Conservation (phyloP, 2,888 invertebrate species). For the Campoplex nolae region DNA sequence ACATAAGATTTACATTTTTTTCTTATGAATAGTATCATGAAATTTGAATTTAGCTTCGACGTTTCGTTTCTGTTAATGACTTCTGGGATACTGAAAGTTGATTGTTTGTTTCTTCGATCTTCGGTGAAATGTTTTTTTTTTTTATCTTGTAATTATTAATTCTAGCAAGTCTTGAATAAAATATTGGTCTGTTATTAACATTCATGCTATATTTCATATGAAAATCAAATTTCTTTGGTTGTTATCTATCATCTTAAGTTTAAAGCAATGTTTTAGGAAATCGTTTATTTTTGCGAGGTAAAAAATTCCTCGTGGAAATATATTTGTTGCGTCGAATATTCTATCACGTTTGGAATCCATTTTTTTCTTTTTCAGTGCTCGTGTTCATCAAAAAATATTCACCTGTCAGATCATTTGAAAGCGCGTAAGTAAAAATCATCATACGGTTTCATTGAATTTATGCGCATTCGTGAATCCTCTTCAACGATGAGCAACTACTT, state of each 20-base stretch:
- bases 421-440: neutral
- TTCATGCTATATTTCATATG: neutral
- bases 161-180: neutral
- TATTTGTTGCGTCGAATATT: neutral
- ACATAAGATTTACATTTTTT: neutral
- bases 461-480: neutral
- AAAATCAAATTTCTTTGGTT: neutral
- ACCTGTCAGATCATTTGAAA: neutral
- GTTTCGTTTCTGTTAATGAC: neutral
- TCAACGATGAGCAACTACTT: neutral
- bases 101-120: neutral
- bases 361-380: neutral
- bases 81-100: neutral
- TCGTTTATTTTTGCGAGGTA: too few species aligned
- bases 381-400: neutral
- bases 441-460: neutral
- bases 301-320: too few species aligned
- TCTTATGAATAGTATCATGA: neutral
- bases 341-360: neutral
- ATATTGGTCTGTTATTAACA: neutral
- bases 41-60: neutral
- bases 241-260: neutral
- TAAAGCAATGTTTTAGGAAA: too few species aligned
- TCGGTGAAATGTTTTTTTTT: neutral
- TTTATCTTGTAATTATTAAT: neutral